Conservation (phyloP, 2,797 vertebrate species). For the Cygnus olor region DNA sequence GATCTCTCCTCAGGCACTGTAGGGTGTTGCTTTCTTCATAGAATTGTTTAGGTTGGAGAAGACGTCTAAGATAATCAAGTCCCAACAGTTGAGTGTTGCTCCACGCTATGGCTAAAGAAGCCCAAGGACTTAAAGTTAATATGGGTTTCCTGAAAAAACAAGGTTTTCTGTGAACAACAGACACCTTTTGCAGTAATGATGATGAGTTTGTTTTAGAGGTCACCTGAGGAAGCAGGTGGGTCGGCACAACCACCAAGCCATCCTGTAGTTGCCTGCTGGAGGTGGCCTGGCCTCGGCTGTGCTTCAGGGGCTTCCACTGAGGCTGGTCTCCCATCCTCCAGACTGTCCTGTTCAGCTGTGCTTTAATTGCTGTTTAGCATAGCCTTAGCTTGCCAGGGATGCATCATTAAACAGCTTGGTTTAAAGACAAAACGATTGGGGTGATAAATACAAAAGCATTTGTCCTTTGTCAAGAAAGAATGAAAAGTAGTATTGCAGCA, state of each 20-base stretch:
- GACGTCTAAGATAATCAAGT: too few species aligned
- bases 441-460: background rate
- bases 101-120: too few species aligned
- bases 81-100: too few species aligned
- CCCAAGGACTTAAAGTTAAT: too few species aligned
- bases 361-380: background rate
- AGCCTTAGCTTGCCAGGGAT: background rate
- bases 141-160: background rate
- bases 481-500: background rate
- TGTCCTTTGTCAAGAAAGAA: background rate
- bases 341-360: background rate
- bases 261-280: background rate
- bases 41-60: too few species aligned
- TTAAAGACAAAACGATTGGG: background rate
- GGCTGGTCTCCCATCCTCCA: background rate
- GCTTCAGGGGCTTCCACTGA: background rate
- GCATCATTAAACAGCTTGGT: background rate
- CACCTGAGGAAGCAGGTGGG: too few species aligned
- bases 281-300: too few species aligned
- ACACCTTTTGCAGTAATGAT: background rate
- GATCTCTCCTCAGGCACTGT: too few species aligned
- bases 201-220: background rate
- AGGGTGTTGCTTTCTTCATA: background rate
- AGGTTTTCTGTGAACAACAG: background rate
- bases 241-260: background rate